Base-by-base conservation (phyloP, 1,140 invertebrate genomes). In the Ctenoplectra terminalis region DNA sequence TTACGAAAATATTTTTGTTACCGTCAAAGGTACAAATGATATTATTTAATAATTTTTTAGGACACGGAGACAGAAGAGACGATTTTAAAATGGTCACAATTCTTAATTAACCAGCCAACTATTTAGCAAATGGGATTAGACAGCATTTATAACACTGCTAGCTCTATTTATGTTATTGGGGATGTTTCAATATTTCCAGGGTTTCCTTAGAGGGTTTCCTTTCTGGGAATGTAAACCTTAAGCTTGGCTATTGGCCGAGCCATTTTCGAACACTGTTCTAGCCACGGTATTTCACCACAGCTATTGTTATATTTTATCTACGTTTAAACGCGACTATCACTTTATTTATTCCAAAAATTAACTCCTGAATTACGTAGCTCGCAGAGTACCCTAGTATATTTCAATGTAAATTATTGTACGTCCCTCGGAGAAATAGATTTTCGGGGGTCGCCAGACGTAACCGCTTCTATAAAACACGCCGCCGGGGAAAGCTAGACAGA, bases 101-200 rank as follows among this genome's bases (percentile, higher is more conserved):
- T 31, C n/a, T 15, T 20, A 6, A 63, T 69, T 31, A 34, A 69
- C 46, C 26, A 31, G 29, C 40, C 26, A n/a, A 20, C 66, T 69
- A 50, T 17, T 50, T 50, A 69, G 29, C 20, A 69, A 69, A 69
- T 34, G 17, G 46, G 66, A 50, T 69, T 69, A 69, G 5, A 1
- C 29, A 50, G 66, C 23, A 34, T 34, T 31, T 50, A 23, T 50
- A 34, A 26, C 23, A 64, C 46, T 26, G 7, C 1, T 23, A 15
- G 40, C 37, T 67, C n/a, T 46, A 46, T 46, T 43, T 29, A 52
- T 37, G 23, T 54, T 70, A 54, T 37, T 40, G 20, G 6, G 26
- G 26, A 58, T 72, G 37, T 72, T 58, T 58, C 70, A 43, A 70
- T 56, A 72, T 72, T 72, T 60, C 70, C 70, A 72, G 70, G 70